These are phyloP conservation scores for Labeo catla DNA, from an alignment of 2,113 vertebrate genomes.

Conservation along the genomic window DNA sequence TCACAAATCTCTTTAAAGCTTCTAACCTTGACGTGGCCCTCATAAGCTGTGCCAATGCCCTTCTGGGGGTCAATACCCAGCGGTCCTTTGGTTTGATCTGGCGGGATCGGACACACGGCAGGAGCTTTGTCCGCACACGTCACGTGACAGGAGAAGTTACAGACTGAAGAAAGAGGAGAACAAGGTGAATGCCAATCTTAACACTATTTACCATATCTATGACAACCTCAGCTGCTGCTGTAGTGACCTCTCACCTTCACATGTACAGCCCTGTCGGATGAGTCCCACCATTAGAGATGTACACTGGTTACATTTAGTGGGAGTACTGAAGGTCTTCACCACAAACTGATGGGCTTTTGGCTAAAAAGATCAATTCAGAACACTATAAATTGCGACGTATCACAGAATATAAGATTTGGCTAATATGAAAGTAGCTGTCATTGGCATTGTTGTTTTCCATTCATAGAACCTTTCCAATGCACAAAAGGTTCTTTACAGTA, in stretches of 20 bases:
- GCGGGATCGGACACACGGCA: constrained; percentile 91
- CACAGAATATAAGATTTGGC: neutral
- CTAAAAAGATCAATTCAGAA: constrained; percentile 67
- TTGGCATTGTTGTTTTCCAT: neutral
- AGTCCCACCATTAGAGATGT: constrained; percentile 98
- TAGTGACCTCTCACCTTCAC: constrained; percentile 86
- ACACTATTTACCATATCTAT: neutral
- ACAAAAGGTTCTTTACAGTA: neutral
- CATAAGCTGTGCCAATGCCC: constrained; percentile 95
- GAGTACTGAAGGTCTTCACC: constrained; percentile 90
- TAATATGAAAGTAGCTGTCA: neutral
- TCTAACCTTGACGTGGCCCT: constrained; percentile 94
- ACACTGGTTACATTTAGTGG: constrained; percentile 97
- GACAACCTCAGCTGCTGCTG: neutral
- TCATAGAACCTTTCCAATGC: no score
- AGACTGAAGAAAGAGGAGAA: constrained; percentile 76
- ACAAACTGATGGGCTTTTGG: constrained; percentile 98
- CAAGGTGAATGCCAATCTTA: neutral
- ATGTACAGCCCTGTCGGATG: constrained; percentile 94
- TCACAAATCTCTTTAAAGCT: neutral
- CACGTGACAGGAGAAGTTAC: constrained; percentile 97
- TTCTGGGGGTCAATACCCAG: constrained; percentile 96
- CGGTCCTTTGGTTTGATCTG: constrained; percentile 95
- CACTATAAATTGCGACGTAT: neutral
- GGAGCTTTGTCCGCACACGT: constrained; percentile 98